Conservation (phyloP, 2,113 vertebrate species). For the Octodon degus region DNA sequence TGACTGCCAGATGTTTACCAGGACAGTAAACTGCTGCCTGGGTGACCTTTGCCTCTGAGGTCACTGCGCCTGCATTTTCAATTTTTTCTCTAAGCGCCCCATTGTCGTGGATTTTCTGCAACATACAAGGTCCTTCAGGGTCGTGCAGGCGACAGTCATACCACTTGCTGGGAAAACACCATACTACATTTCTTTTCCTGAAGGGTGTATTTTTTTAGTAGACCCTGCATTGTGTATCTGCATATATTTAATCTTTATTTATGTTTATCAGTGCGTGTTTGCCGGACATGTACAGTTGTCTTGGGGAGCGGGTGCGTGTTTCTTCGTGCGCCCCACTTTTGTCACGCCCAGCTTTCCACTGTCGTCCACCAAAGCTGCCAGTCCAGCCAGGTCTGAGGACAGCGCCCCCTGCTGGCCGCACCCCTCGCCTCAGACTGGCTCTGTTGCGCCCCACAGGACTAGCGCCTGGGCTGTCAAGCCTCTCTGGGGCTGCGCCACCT, state of each 20-base stretch:
- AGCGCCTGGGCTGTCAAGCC: too few species aligned
- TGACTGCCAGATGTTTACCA: neutral
- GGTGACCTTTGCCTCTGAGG: neutral
- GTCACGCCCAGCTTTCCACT: neutral
- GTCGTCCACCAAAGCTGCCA: too few species aligned
- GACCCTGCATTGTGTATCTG: neutral
- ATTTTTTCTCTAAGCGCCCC: neutral
- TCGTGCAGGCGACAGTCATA: neutral
- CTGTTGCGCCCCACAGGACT: too few species aligned
- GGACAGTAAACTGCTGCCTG: neutral
- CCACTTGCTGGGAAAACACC: neutral
- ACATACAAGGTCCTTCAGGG: neutral
- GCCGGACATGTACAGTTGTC: neutral
- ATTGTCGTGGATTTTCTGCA: neutral
- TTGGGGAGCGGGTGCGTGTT: neutral
- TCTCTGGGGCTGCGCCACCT: too few species aligned
- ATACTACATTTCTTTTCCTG: neutral
- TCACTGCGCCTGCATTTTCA: neutral
- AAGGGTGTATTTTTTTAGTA: neutral
- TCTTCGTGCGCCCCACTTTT: neutral
- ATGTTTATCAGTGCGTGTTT: neutral
- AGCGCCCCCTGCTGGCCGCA: neutral
- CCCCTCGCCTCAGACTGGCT: accelerated
- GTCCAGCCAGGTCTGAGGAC: too few species aligned
- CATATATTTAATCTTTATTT: neutral